These are phyloP conservation scores for Bungarus multicinctus DNA, from an alignment of 2,113 vertebrate genomes.

Conservation along the genomic window DNA sequence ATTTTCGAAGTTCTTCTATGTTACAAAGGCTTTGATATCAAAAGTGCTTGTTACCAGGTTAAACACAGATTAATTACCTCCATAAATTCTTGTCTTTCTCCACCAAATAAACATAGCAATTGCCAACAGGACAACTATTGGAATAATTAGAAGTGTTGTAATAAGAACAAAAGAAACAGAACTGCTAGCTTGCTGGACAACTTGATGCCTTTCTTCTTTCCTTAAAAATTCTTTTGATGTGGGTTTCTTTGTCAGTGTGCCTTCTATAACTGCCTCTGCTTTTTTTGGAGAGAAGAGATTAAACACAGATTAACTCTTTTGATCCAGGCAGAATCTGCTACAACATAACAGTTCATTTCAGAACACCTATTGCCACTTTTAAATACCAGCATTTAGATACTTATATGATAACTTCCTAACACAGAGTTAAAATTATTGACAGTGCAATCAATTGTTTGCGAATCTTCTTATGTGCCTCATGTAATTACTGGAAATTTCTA, in stretches of 20 bases:
- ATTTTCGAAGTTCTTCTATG: not conserved
- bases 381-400: not conserved
- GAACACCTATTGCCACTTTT: not conserved
- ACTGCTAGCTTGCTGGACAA: slow-evolving; percentile 56
- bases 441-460: not conserved
- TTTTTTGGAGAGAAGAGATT: slow-evolving; percentile 66
- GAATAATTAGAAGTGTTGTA: slow-evolving; percentile 86
- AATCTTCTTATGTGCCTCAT: not conserved
- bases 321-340: slow-evolving; percentile 7
- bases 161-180: slow-evolving; percentile 81
- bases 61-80: slow-evolving; percentile 65
- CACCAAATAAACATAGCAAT: slow-evolving; percentile 84
- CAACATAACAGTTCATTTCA: not conserved
- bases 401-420: not conserved
- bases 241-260: slow-evolving; percentile 74
- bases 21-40: not conserved
- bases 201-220: slow-evolving; percentile 70
- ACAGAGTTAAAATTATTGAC: not conserved
- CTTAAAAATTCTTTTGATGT: slow-evolving; percentile 66
- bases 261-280: slow-evolving; percentile 79
- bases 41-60: slow-evolving; percentile 8
- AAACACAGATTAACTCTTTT: slow-evolving; percentile 24
- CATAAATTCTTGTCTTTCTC: slow-evolving; percentile 83
- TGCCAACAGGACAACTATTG: slow-evolving; percentile 79
- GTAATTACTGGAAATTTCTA: too few species aligned